These are phyloP conservation scores for Rhynchophorus ferrugineus DNA, from an alignment of 1,140 invertebrate genomes.

Conservation along the genomic window DNA sequence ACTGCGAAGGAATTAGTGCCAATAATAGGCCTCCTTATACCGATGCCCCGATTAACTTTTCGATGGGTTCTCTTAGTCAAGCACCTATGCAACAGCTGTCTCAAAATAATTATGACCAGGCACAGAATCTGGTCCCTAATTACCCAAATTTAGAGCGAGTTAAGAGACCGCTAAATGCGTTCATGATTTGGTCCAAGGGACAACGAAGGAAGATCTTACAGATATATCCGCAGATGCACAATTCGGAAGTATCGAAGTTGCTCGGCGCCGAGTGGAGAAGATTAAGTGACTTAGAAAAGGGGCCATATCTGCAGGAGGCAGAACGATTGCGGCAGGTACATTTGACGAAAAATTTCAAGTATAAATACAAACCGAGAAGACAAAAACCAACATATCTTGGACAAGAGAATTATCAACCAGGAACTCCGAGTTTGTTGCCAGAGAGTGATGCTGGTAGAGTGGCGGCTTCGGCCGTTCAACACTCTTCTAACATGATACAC, in stretches of 20 bases:
- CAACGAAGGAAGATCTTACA: conserved; percentile 98
- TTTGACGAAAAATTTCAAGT: conserved; percentile 99
- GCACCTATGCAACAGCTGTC: conserved; percentile 50
- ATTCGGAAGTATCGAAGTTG: conserved; percentile 96
- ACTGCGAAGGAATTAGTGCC: conserved; percentile 74
- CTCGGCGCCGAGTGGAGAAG: conserved; percentile 98
- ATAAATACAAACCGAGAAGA: conserved; percentile 89
- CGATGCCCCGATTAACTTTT: conserved; percentile 58
- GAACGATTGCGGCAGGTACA: conserved; percentile 96
- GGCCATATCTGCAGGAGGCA: conserved; percentile 99
- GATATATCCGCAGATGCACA: conserved; percentile 99
- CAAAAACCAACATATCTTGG: conserved; percentile 93
- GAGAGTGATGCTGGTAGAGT: conserved; percentile 41
- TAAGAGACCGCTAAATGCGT: conserved; percentile 99
- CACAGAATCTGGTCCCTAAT: conserved; percentile 47
- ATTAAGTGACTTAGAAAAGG: conserved; percentile 90
- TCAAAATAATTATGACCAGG: conserved; percentile 49
- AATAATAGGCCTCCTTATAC: conserved; percentile 74
- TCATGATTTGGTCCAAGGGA: conserved; percentile 99
- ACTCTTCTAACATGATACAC: conserved; percentile 64
- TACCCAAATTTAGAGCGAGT: conserved; percentile 76
- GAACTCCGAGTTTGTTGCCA: conserved; percentile 32
- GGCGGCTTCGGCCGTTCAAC: conserved; percentile 47
- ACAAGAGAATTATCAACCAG: conserved; percentile 90
- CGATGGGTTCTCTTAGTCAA: conserved; percentile 59